These are phyloP conservation scores for Hippocampus zosterae DNA, from an alignment of 2,113 vertebrate species.

Conservation along the genomic window DNA sequence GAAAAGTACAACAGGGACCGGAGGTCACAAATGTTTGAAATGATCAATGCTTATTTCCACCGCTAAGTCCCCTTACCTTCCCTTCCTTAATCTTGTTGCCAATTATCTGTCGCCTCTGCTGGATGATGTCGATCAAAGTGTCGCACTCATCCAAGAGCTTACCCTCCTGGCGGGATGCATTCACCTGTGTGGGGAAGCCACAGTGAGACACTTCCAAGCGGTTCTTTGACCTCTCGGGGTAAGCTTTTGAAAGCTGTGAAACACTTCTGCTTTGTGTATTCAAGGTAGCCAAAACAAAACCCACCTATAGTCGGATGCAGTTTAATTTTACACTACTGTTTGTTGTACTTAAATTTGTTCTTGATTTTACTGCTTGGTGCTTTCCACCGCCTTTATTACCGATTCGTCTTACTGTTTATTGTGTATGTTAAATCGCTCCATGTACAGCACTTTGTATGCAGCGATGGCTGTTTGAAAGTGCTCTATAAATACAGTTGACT, in stretches of 20 bases:
- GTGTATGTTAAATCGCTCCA: too few species aligned
- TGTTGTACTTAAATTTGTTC: too few species aligned
- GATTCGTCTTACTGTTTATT: too few species aligned
- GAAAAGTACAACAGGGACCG: not conserved
- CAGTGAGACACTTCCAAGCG: not conserved
- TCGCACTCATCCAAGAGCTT: constrained; percentile 95
- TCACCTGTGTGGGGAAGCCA: constrained; percentile 75
- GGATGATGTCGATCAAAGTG: constrained; percentile 92
- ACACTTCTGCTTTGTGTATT: not conserved
- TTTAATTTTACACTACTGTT: too few species aligned
- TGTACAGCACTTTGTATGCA: too few species aligned
- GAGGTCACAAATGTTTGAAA: constrained; percentile 4
- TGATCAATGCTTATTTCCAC: not conserved
- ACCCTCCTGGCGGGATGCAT: constrained; percentile 90
- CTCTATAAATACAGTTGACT: too few species aligned
- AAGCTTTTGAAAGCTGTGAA: not conserved
- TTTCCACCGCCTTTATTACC: too few species aligned
- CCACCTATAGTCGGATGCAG: too few species aligned
- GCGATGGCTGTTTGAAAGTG: too few species aligned
- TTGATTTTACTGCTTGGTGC: too few species aligned
- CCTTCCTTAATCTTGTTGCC: constrained; percentile 97
- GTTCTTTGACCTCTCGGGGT: not conserved
- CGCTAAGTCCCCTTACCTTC: constrained; percentile 75
- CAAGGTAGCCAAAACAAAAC: too few species aligned
- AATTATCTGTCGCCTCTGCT: constrained; percentile 92